phyloP scores from a whole-genome alignment of 2,113 vertebrate species.

The Brachypodius melanocephalos region DNA sequence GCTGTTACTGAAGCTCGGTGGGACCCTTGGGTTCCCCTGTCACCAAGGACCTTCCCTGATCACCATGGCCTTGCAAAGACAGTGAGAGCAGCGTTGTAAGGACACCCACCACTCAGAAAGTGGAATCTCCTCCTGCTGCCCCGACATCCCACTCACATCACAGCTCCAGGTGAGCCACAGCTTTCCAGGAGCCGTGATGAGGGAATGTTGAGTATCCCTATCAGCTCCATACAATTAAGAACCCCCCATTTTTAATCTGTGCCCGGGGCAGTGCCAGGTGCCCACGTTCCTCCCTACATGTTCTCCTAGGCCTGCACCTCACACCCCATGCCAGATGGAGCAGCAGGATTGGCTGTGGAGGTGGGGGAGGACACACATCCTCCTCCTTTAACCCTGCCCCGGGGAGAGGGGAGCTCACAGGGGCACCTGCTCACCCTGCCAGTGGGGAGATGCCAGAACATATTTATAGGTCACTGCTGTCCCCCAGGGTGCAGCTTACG shows the following conservation, averaged over 20 bases:
- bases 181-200: rapidly evolving
- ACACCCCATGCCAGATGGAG: rapidly evolving
- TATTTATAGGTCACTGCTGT: not conserved
- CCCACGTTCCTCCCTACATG: rapidly evolving
- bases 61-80: not conserved
- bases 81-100: not conserved
- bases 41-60: not conserved
- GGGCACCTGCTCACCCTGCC: not conserved
- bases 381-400: not conserved
- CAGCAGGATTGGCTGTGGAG: not conserved
- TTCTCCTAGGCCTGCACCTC: not conserved
- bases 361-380: not conserved
- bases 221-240: not conserved
- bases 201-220: not conserved
- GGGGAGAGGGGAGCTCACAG: not conserved
- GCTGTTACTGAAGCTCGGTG: not conserved
- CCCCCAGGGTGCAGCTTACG: rapidly evolving
- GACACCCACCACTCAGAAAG: not conserved
- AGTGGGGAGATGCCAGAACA: rapidly evolving
- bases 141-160: not conserved
- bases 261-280: not conserved
- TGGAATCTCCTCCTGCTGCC: not conserved
- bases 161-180: not conserved
- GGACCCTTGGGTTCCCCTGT: not conserved
- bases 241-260: rapidly evolving